Conservation (phyloP, 2,113 vertebrate genomes). For the Channa argus region DNA sequence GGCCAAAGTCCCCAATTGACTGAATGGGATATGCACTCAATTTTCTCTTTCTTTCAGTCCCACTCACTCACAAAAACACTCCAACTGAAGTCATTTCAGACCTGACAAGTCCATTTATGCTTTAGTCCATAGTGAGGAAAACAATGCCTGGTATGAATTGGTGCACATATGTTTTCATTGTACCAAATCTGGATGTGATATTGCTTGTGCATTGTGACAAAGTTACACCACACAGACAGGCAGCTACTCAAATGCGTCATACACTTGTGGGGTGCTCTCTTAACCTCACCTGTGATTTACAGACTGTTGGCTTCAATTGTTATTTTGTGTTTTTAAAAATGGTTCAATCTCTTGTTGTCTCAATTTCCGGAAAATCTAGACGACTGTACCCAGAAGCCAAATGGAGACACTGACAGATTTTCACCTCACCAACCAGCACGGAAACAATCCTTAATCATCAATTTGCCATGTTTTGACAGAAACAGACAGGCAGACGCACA, state of each 20-base stretch:
- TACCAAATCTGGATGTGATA: constrained; percentile 72
- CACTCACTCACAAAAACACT: constrained; percentile 16
- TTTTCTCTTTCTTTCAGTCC: constrained; percentile 22
- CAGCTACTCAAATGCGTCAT: constrained; percentile 45
- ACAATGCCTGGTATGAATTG: constrained; percentile 70
- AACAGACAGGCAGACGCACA: constrained; percentile 40
- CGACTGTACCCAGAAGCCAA: constrained; percentile 8
- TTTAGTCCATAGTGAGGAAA: constrained; percentile 61
- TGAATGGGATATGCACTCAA: constrained; percentile 37
- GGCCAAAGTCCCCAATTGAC: constrained; percentile 53
- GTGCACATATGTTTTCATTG: constrained; percentile 81
- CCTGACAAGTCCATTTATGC: constrained; percentile 45
- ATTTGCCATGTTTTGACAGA: constrained; percentile 65
- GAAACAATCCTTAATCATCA: constrained; percentile 70
- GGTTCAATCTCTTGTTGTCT: constrained; percentile 18
- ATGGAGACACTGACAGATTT: constrained; percentile 30
- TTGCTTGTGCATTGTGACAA: constrained; percentile 65
- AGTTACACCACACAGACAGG: constrained; percentile 60
- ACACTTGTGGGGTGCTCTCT: constrained; percentile 13
- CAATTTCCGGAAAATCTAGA: constrained; percentile 25
- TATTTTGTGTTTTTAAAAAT: constrained; percentile 30
- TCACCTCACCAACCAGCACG: constrained; percentile 38
- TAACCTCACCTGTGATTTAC: background rate
- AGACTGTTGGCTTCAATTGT: constrained; percentile 19
- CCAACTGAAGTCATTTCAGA: constrained; percentile 34